Evolutionary conservation across 2,888 invertebrate genomes (phyloP), one percentile per base, ranked within the genome.

Genomic region (Adelognathus sp.): DNA sequence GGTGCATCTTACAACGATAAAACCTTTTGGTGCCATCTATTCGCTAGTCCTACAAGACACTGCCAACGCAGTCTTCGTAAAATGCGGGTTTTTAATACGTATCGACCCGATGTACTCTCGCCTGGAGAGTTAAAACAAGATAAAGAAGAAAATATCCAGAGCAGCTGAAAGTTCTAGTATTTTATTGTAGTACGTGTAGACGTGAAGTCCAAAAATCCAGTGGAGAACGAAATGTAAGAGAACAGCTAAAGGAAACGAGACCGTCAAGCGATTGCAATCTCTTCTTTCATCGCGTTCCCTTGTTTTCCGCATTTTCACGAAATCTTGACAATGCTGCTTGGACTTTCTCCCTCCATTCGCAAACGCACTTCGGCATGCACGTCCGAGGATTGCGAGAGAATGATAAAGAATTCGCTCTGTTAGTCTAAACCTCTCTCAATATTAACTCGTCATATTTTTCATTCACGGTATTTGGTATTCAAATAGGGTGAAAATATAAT

Each of bases 241-340:
- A 46, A 39, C 14, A 14, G 7, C 5, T 21, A 29, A 69, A 64
- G 50, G 21, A 36, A 64, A 64, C 64, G 46, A 50, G 64, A 64
- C 29, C 31, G 70, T 71, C 70, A 64, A 70, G 76, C 76, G 64
- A 64, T 76, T 50, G 58, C 70, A 71, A 71, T 76, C 50, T 76
- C 29, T 64, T n/a, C 24, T 2, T 67, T 33, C 44, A 56, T 36
- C 31, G 21, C 31, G 44, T 36, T 58, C 39, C 39, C 21, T 9
- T n/a, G n/a, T 14, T 46, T 31, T 33, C 18, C 3, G 7, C 31
- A 9, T 11, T 46, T 31, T 31, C n/a, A 9, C 1, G 4, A 16
- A 33, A 52, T 60, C 71, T 70, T 76, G 76, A 76, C 76, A 41
- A 21, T 44, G 54, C 44, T 44, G 27, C 52, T 27, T 54, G 14